Base-by-base conservation (phyloP, 2,113 vertebrate species). In the Ondatra zibethicus region DNA sequence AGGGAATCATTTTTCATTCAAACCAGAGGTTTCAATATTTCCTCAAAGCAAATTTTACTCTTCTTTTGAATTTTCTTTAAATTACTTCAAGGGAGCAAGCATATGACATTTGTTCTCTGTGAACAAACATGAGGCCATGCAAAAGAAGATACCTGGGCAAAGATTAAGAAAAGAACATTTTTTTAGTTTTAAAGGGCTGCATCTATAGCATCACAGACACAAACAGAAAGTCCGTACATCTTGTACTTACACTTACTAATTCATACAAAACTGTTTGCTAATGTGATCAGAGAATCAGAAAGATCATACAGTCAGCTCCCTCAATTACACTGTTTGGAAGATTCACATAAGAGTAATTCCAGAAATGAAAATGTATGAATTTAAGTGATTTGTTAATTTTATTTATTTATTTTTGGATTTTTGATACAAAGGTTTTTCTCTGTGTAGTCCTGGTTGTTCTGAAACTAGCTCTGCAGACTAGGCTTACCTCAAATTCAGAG, bases 11-110 rank as follows among this genome's bases (percentile, higher is more conserved):
- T 95, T 75, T 96, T 68, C 50, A 63, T 23, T 27, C 39, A 92
- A 45, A 2, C 33, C n/a, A 77, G 66, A 91, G 4, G 47, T 61
- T 90, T 45, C 21, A 8, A 29, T 70, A 27, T 70, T 1, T 68
- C 93, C 16, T n/a, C 33, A 87, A 93, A 97, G 50, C 33, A 63
- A 91, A 58, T 78, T 91, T 92, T 65, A 80, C 88, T 87, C 52
- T 33, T 68, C 61, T 86, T 91, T 82, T 80, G 50, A 89, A n/a
- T 29, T 86, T 76, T 52, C 80, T 91, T 92, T 16, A 70, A 91
- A 80, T 93, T 31, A 61, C 58, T 81, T 70, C 16, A 92, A 87
- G 65, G 63, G 39, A 89, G 58, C 12, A 25, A 39, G 36, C 85
- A 70, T 13, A 94, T 42, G 45, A 87, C 68, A 29, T 7, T 80